Conservation (phyloP, 64 coral and sea anemone species). For the Pocillopora damicornis region DNA sequence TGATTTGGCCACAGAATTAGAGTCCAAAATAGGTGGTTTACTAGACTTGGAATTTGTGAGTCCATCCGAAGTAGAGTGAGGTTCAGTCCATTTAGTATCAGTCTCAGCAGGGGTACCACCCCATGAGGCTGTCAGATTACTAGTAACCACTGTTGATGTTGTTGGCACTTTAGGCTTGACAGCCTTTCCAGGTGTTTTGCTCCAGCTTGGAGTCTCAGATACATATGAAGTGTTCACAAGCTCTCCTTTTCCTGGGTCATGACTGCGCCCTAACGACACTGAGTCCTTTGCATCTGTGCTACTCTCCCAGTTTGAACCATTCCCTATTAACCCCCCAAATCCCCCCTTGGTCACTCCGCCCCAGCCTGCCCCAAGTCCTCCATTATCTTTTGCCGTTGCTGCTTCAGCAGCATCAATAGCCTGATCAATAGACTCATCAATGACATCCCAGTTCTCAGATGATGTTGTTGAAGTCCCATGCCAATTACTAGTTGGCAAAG, state of each 20-base stretch:
- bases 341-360: constrained; percentile 77
- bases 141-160: constrained; percentile 4
- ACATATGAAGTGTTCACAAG: constrained; percentile 37
- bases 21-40: constrained; percentile 24
- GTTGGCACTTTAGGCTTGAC: constrained; percentile 63
- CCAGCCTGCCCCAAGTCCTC: constrained; percentile 53
- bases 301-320: constrained; percentile 50
- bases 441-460: constrained; percentile 44
- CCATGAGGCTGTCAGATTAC: constrained; percentile 67
- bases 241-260: constrained; percentile 5
- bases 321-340: constrained; percentile 81
- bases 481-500: constrained; percentile 16
- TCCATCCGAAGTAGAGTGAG: constrained; percentile 19
- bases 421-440: constrained; percentile 86
- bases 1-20: constrained; percentile 24
- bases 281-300: constrained; percentile 33
- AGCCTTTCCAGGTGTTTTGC: constrained; percentile 97
- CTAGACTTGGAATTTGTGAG: constrained; percentile 1
- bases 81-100: constrained; percentile 70
- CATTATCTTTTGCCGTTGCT: constrained; percentile 13
- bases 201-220: constrained; percentile 66
- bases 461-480: constrained; percentile 3
- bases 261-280: not conserved
- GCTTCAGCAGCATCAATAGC: constrained; percentile 90
- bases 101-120: constrained; percentile 91